A percentile compares a stretch with the other conserved stretches of the same genome.
Conservation (phyloP, 2,888 invertebrate genomes). For the Mesopsocus fuscifrons region DNA sequence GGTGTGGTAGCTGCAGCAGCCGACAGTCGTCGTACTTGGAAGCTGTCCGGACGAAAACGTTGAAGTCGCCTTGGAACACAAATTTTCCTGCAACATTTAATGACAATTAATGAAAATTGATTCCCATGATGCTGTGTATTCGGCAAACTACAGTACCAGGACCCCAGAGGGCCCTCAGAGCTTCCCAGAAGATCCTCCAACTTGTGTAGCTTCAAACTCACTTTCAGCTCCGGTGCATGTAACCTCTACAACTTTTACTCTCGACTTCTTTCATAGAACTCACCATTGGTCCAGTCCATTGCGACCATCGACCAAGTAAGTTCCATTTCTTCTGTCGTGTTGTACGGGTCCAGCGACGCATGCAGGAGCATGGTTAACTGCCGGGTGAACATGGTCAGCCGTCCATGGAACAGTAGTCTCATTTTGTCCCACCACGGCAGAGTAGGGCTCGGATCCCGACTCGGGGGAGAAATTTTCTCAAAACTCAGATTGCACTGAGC, state of each 20-base stretch:
- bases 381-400: slow-evolving; percentile 70
- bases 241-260: no score
- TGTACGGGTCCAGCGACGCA: slow-evolving; percentile 94
- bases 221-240: slow-evolving; percentile 74
- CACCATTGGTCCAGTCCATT: slow-evolving; percentile 91
- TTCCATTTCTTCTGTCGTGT: slow-evolving; percentile 98
- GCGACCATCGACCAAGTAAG: slow-evolving; percentile 84
- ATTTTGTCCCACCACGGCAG: slow-evolving; percentile 97
- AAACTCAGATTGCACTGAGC: slow-evolving; percentile 75
- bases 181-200: no score
- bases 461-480: slow-evolving; percentile 71
- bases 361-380: slow-evolving; percentile 82
- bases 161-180: no score
- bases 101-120: slow-evolving; percentile 10
- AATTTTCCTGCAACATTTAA: slow-evolving; percentile 42
- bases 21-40: slow-evolving; percentile 98
- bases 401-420: slow-evolving; percentile 78
- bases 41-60: slow-evolving; percentile 89
- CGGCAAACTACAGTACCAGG: no score
- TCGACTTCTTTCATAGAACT: no score
- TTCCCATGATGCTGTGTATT: no score
- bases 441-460: slow-evolving; percentile 82
- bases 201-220: slow-evolving; percentile 62
- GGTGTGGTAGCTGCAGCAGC: slow-evolving; percentile 73
- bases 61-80: slow-evolving; percentile 79